Base-by-base conservation (phyloP, 92 coral and sea anemone genomes). In the Phenganax stokvisi region DNA sequence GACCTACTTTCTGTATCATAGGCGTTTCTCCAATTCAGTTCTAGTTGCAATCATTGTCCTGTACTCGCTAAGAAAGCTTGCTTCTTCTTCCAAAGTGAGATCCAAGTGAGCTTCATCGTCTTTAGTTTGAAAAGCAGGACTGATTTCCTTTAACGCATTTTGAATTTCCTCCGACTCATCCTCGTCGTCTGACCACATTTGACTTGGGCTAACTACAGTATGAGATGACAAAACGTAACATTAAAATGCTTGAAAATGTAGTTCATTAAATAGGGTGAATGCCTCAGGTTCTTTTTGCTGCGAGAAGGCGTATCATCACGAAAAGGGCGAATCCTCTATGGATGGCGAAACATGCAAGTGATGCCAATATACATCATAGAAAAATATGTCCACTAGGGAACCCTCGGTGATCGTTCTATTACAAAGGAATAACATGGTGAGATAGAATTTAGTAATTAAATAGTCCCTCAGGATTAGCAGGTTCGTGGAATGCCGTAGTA, bases 61-160 rank as follows among this genome's bases (percentile, higher is more conserved):
- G 72, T 90, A 90, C 62, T 90, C 94, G 20, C 84, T 89, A 10
- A 90, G 81, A n/a, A 90, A 86, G 51, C 86, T 59, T 6, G 94
- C 87, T 64, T 90, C 94, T 28, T 90, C 94, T 52, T 86, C 91
- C 12, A 90, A 84, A 12, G 94, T 86, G 25, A 90, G 66, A 62
- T 90, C 94, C 17, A 90, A 87, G 69, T 90, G 85, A 55, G 91
- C 87, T 55, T 90, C 94, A 27, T 87, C 90, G 27, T 76, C 87
- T 31, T 68, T 65, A 0, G 55, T 72, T 3, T 86, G 54, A 63
- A 90, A 80, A 25, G 87, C 94, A 10, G 89, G 89, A 10, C 84
- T 87, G 64, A 90, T 84, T 80, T 90, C 94, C 69, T 80, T 76
- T 12, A 90, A 81, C 10, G 94, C 94, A 52, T 81, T 76, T 81